phyloP scores from a whole-genome alignment of 2,888 invertebrate genomes.

The Pseudeuparius sepicola region DNA sequence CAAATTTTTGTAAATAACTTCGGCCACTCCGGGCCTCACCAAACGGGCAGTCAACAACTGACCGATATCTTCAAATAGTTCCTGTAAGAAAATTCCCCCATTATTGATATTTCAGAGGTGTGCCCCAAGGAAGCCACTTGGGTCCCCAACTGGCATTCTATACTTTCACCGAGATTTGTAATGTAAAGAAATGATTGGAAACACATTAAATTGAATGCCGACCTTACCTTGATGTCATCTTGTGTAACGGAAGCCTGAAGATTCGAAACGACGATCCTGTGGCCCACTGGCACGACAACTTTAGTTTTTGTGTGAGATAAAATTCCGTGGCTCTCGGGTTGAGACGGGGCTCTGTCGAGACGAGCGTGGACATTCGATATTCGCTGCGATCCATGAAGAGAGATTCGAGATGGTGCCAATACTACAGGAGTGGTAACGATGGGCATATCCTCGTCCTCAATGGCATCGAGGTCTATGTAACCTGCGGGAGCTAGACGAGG shows the following conservation, averaged over 20 bases:
- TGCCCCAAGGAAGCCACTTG: background rate
- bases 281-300: slow-evolving; percentile 50
- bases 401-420: slow-evolving; percentile 26
- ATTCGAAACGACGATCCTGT: slow-evolving; percentile 84
- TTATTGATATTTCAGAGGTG: background rate
- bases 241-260: slow-evolving; percentile 78
- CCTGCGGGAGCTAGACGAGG: slow-evolving; percentile 20
- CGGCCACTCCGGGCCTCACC: slow-evolving; percentile 79
- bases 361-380: slow-evolving; percentile 38
- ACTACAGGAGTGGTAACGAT: slow-evolving; percentile 18
- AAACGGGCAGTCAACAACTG: slow-evolving; percentile 74
- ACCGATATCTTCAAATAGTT: slow-evolving; percentile 89
- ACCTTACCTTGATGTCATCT: slow-evolving; percentile 74
- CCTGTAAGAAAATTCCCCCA: slow-evolving; percentile 50
- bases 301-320: slow-evolving; percentile 37
- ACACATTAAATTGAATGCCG: too few species aligned
- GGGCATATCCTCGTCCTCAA: slow-evolving; percentile 35
- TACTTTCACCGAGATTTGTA: too few species aligned
- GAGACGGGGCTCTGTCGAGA: slow-evolving; percentile 37
- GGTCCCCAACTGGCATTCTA: too few species aligned
- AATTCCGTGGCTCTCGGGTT: slow-evolving; percentile 34
- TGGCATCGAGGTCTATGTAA: slow-evolving; percentile 35
- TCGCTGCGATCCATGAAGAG: slow-evolving; percentile 29
- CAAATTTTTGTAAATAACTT: slow-evolving; percentile 78
- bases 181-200: too few species aligned